A percentile compares a stretch with the other conserved stretches of the same genome.
These are phyloP conservation scores for Rhinopomastus cyanomelas DNA, from an alignment of 2,113 vertebrate species.

Conservation along the genomic window DNA sequence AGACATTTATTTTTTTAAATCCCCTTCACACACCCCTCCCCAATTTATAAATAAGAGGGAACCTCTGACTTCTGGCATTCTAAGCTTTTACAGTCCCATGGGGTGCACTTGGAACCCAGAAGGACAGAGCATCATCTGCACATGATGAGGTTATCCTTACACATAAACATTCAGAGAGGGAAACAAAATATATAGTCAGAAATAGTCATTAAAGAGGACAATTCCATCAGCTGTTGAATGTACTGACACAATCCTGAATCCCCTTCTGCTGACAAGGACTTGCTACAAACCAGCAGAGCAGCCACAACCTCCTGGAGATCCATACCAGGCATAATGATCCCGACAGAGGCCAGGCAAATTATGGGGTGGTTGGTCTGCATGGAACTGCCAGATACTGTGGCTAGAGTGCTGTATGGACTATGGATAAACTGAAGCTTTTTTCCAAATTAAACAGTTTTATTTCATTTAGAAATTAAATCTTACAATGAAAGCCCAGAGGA, in stretches of 20 bases:
- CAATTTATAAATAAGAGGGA: neutral
- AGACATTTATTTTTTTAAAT: neutral
- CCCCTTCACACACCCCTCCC: neutral
- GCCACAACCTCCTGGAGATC: neutral
- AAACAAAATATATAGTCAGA: neutral
- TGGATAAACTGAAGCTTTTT: neutral
- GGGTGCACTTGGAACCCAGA: neutral
- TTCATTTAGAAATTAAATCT: neutral
- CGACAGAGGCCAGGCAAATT: neutral
- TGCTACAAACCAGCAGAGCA: neutral
- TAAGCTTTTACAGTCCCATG: neutral
- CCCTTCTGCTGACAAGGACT: neutral
- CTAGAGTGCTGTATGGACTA: neutral
- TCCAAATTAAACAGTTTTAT: neutral
- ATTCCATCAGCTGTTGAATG: neutral
- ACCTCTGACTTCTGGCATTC: neutral
- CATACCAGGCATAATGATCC: neutral
- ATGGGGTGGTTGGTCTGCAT: too few relatives aligned
- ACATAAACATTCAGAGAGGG: neutral
- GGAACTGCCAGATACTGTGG: neutral
- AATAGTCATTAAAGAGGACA: neutral
- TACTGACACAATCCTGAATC: neutral
- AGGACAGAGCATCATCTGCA: neutral
- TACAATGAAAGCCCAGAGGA: neutral
- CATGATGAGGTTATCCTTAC: neutral